Evolutionary conservation across 2,113 vertebrate genomes (phyloP).

Genomic region (Sceloporus tristichus): DNA sequence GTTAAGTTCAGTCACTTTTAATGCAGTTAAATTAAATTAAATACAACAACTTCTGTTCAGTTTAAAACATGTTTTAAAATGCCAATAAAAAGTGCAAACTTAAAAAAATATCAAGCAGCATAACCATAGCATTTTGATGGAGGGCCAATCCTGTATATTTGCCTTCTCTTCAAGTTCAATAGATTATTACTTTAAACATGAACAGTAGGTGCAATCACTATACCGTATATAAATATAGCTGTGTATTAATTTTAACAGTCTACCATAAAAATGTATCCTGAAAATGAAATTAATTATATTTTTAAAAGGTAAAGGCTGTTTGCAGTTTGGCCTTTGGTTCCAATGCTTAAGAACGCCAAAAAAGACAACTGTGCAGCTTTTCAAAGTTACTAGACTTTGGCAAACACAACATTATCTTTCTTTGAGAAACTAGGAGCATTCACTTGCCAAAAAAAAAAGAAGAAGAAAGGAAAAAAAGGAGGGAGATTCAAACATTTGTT

Average conservation of each 20-base stretch:
- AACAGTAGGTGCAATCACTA: conserved; percentile 78
- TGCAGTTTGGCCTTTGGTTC: conserved; percentile 84
- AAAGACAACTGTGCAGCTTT: conserved; percentile 71
- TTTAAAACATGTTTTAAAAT: conserved; percentile 79
- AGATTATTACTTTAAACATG: conserved; percentile 73
- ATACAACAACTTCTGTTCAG: conserved; percentile 75
- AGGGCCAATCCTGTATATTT: conserved; percentile 72
- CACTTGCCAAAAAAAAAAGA: conserved; percentile 64
- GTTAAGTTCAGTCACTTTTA: conserved; percentile 83
- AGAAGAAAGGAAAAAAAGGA: conserved; percentile 30
- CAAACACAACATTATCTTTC: conserved; percentile 66
- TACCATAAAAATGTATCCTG: conserved; percentile 78
- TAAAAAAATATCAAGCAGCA: conserved; percentile 81
- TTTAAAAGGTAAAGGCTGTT: conserved; percentile 82
- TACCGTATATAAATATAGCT: conserved; percentile 79
- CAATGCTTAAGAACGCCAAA: conserved; percentile 79
- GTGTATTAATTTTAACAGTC: conserved; percentile 77
- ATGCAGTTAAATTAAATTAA: conserved; percentile 82
- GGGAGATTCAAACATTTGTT: conserved; percentile 50
- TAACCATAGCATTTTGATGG: conserved; percentile 79
- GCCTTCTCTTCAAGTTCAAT: conserved; percentile 72
- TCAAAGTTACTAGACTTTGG: conserved; percentile 77
- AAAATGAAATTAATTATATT: conserved; percentile 79
- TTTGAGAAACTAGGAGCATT: conserved; percentile 69
- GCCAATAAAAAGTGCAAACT: conserved; percentile 86